Percentiles rank a stretch among this genome's conserved stretches.
phyloP scores from a whole-genome alignment of 2,113 vertebrate genomes.

The Protobothrops mucrosquamatus region DNA sequence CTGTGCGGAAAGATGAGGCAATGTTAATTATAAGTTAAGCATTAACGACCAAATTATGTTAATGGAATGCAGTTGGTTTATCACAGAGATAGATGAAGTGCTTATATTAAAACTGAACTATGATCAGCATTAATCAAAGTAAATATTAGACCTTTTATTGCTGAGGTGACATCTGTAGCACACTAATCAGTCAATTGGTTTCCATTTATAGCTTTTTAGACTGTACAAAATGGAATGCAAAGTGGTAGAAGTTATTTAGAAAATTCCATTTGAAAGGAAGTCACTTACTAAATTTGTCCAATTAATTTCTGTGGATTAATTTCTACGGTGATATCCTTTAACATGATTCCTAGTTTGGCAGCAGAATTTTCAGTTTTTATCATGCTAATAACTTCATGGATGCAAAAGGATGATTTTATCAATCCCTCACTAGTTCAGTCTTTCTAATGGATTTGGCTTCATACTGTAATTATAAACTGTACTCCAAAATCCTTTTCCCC shows the following conservation, averaged over 20 bases:
- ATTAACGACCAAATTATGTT: constrained; percentile 8
- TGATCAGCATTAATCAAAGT: constrained; percentile 38
- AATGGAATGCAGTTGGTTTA: neutral
- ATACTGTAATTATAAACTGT: neutral
- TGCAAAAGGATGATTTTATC: constrained; percentile 28
- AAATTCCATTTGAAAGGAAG: neutral
- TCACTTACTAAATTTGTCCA: constrained; percentile 7
- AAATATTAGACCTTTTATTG: constrained; percentile 54
- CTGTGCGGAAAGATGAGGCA: neutral
- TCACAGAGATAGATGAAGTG: constrained; percentile 33
- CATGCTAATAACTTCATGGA: constrained; percentile 30
- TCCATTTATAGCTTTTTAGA: constrained; percentile 43
- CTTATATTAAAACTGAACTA: constrained; percentile 33
- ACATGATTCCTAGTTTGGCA: constrained; percentile 29
- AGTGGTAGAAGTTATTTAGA: constrained; percentile 24
- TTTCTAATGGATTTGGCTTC: constrained; percentile 23
- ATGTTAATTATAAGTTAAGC: constrained; percentile 9
- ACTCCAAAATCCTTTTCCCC: neutral
- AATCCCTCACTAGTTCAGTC: constrained; percentile 30
- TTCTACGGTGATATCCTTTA: constrained; percentile 13
- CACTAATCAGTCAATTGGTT: constrained; percentile 32
- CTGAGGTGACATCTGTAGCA: constrained; percentile 11
- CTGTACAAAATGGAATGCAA: neutral
- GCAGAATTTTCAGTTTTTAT: constrained; percentile 26
- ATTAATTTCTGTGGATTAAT: constrained; percentile 42